Base-by-base conservation (phyloP, 2,797 vertebrate species). In the Melanotaenia maccullochi region DNA sequence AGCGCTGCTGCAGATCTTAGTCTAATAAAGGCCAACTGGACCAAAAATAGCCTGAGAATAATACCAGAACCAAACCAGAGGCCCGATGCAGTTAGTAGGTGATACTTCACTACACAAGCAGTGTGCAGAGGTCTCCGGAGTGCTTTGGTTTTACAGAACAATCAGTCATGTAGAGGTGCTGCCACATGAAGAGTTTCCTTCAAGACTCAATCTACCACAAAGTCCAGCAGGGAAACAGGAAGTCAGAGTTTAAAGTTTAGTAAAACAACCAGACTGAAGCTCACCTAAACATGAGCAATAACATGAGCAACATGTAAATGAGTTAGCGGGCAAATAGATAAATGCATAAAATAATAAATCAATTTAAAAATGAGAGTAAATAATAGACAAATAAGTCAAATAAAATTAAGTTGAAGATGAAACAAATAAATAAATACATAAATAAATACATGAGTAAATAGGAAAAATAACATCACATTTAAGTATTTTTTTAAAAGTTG, bases 41-140 rank as follows among this genome's bases (percentile, higher is more conserved):
- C 73, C 75, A 71, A 70, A 84, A 82, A 91, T 85, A 87, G 35
- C 18, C 60, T 61, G 67, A 42, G 40, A 77, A 69, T 63, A 71
- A 88, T 1, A 79, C 60, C 69, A 72, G 77, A 75, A 75, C 74
- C 69, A 79, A 86, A 75, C 71, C 82, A 6, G 74, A 83, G 44
- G 40, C 73, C 65, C 4, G 18, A 12, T 51, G 49, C n/a, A 3
- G 49, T 24, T 3, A 79, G 73, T 76, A 76, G 78, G 65, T 73
- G 76, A 65, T 54, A 68, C 81, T 58, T 77, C 62, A 76, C 38
- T 70, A 59, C 49, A 60, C 47, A 66, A 75, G 71, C 67, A 44
- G 40, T 30, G 40, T 20, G 18, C 18, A 20, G 18, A 44, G 44
- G 57, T 62, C 81, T 77, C 64, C 25, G 1, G 70, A 70, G 81